Base-by-base conservation (phyloP, 2,888 invertebrate genomes). In the Sarcophaga subvicina region DNA sequence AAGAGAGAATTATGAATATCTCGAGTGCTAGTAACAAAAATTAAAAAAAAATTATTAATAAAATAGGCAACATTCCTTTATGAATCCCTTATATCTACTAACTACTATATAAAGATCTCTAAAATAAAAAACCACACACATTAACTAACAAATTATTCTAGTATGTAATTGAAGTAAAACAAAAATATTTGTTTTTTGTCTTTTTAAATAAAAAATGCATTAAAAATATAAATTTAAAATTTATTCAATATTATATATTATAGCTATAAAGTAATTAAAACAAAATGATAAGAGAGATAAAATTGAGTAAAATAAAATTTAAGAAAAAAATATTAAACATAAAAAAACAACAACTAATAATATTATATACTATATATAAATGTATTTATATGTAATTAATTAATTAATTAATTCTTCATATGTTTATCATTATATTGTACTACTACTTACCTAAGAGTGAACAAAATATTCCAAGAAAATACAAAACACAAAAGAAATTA, bases 381-480 rank as follows among this genome's bases (percentile, higher is more conserved):
- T 85, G 81, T 85, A 85, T 72, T 77, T 77, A 85, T 73, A 78
- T 81, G 64, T 80, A 77, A 77, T 81, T 81, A 80, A 77, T 77
- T 81, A 80, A 77, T 77, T 62, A 37, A 37, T 78, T 72, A 78
- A 81, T 72, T 85, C 77, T 78, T 73, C 59, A 64, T 78, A 69
- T 85, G 81, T 81, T 80, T 85, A 78, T 73, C 73, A 78, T 81
- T 81, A 63, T 63, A 69, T 64, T 54, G 5, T 54, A 14, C 25
- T 75, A 87, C 66, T 87, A 84, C 81, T 84, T 84, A 84, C 87
- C 81, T 76, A 83, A 80, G 77, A 85, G 84, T 85, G 76, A 85
- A 76, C 76, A 71, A 80, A 66, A 62, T 83, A 83, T 78, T 83
- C 78, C 72, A 83, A 72, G 25, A 49, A 60, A 67, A 37, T 20